These are phyloP conservation scores for Drosophila funebris DNA, from an alignment of 1,140 invertebrate genomes.

Conservation along the genomic window DNA sequence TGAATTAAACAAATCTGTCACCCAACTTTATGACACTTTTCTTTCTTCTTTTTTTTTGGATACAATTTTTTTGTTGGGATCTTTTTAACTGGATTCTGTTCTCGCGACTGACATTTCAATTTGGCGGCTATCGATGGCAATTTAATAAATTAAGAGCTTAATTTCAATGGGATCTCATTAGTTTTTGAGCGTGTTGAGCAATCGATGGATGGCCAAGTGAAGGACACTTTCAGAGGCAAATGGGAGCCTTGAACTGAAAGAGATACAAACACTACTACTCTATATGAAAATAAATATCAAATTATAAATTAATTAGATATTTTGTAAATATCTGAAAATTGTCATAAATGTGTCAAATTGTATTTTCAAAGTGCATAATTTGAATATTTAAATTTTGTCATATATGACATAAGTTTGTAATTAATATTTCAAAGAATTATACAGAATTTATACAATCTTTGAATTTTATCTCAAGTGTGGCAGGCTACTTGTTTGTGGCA, in stretches of 20 bases:
- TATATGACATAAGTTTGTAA: constrained; percentile 12
- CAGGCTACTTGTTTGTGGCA: constrained; percentile 35
- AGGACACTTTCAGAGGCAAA: constrained; percentile 56
- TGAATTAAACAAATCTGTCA: constrained; percentile 80
- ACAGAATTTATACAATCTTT: constrained; percentile 10
- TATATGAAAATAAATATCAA: no score
- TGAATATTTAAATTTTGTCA: not conserved
- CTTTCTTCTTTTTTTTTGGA: constrained; percentile 15
- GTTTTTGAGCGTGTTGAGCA: constrained; percentile 51
- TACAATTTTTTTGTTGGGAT: not conserved
- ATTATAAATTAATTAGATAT: not conserved
- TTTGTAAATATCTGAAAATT: not conserved
- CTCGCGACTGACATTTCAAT: constrained; percentile 75
- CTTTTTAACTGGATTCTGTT: constrained; percentile 19
- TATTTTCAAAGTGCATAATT: not conserved
- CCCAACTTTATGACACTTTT: constrained; percentile 77
- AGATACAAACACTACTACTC: not conserved
- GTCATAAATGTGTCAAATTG: constrained; percentile 20
- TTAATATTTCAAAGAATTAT: constrained; percentile 17
- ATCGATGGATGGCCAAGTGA: constrained; percentile 45
- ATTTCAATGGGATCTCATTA: constrained; percentile 63
- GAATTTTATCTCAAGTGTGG: constrained; percentile 29
- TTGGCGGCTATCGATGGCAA: constrained; percentile 78
- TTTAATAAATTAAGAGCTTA: constrained; percentile 71
- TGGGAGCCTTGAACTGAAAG: constrained; percentile 31